These are phyloP conservation scores for Xyrichtys novacula DNA, from an alignment of 2,797 vertebrate species.

Conservation along the genomic window DNA sequence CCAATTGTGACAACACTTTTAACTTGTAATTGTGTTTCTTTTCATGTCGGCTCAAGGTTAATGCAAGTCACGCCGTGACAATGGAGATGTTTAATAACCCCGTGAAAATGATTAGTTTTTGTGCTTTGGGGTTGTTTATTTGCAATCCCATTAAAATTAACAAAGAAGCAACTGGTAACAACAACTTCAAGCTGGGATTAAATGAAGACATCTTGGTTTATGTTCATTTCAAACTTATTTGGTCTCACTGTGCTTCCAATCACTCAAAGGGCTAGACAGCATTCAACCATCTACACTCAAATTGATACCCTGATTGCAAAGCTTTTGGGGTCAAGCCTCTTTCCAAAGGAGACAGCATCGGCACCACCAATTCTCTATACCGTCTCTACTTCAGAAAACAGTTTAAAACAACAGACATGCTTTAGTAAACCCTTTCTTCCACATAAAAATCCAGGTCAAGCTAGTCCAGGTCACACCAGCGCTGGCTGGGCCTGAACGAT, in stretches of 20 bases:
- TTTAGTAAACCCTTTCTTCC: constrained; percentile 18
- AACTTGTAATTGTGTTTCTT: constrained; percentile 46
- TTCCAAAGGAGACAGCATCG: too few relatives aligned
- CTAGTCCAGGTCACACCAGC: constrained; percentile 13
- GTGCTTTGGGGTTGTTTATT: constrained; percentile 23
- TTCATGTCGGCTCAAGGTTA: constrained; percentile 54
- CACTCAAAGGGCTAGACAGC: neutral
- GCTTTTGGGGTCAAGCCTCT: too few relatives aligned
- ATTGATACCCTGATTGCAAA: too few relatives aligned
- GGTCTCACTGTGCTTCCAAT: neutral
- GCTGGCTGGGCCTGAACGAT: constrained; percentile 4
- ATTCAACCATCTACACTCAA: too few relatives aligned
- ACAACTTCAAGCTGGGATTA: constrained; percentile 4
- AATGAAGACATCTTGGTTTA: neutral
- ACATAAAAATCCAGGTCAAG: constrained; percentile 17
- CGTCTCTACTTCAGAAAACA: too few relatives aligned
- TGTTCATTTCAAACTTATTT: constrained; percentile 9
- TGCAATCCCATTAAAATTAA: constrained; percentile 4
- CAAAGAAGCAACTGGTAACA: constrained; percentile 4
- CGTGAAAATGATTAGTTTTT: constrained; percentile 42
- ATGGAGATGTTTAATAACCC: constrained; percentile 47
- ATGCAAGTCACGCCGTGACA: constrained; percentile 43
- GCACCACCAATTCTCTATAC: too few relatives aligned
- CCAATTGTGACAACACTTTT: constrained; percentile 39
- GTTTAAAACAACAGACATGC: constrained; percentile 20